Conservation (phyloP, 2,888 invertebrate species). For the Myathropa florea region DNA sequence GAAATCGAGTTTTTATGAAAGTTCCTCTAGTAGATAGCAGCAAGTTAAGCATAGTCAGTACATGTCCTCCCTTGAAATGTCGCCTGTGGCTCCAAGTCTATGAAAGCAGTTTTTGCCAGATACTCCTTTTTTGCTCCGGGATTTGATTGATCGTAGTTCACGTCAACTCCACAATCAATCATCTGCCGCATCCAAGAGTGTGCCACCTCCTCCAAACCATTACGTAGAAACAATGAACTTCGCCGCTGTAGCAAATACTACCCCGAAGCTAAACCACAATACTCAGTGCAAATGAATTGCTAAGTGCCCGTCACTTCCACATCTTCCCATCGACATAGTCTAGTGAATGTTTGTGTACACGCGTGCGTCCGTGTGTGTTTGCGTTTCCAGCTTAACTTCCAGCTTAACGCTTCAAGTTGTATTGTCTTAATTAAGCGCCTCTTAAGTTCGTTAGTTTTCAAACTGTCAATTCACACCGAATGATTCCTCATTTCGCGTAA, state of each 20-base stretch:
- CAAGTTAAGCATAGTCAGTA: too few relatives aligned
- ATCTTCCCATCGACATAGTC: not conserved
- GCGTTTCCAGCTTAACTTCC: not conserved
- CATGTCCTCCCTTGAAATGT: too few relatives aligned
- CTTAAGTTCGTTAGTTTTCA: constrained; percentile 49
- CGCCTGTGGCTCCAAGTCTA: too few relatives aligned
- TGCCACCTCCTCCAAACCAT: not conserved
- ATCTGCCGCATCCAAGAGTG: not conserved
- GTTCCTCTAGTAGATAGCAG: too few relatives aligned
- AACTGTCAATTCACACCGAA: constrained; percentile 23
- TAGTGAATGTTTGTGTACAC: not conserved
- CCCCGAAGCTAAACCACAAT: constrained; percentile 14
- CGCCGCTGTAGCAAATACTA: constrained; percentile 2
- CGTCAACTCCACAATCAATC: not conserved
- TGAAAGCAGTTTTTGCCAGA: too few relatives aligned
- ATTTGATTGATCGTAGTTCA: not conserved
- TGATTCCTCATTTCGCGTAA: constrained; percentile 22
- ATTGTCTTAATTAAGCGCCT: constrained; percentile 32
- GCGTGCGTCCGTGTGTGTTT: not conserved
- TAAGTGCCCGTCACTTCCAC: not conserved
- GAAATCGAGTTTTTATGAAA: too few relatives aligned
- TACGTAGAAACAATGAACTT: too few relatives aligned
- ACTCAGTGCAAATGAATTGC: constrained; percentile 24
- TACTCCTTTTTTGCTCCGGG: too few relatives aligned
- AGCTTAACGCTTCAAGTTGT: constrained; percentile 18